These are phyloP conservation scores for Tuberolachnus salignus DNA, from an alignment of 2,888 invertebrate species.

Conservation along the genomic window DNA sequence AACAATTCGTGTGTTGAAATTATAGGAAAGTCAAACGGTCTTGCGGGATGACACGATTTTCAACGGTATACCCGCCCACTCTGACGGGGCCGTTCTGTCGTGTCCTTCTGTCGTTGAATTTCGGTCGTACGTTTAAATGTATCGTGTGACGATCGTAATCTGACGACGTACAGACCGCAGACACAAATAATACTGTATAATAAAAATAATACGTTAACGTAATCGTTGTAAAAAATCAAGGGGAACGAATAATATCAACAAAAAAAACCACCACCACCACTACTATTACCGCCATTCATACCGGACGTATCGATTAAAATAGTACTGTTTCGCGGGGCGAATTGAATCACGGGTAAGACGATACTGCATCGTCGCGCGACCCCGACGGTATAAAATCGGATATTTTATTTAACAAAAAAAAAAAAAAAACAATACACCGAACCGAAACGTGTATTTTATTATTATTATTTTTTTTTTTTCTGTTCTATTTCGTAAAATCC, in stretches of 20 bases:
- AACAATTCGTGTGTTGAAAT: no score
- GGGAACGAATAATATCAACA: neutral
- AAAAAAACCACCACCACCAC: neutral
- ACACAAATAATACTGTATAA: no score
- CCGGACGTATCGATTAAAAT: conserved; percentile 56
- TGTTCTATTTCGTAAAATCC: conserved; percentile 48
- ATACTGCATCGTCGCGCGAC: conserved; percentile 6
- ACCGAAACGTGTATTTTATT: conserved; percentile 43
- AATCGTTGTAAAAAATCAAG: conserved; percentile 24
- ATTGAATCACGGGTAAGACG: conserved; percentile 38
- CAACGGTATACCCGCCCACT: conserved; percentile 9
- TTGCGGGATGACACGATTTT: conserved; percentile 26
- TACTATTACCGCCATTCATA: conserved; percentile 9
- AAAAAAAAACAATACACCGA: conserved; percentile 31
- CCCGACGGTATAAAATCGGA: conserved; percentile 39
- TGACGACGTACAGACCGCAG: neutral
- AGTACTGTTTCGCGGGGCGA: conserved; percentile 41
- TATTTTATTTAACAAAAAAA: conserved; percentile 44
- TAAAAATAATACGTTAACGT: neutral
- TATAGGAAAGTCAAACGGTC: conserved; percentile 25
- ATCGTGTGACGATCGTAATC: conserved; percentile 26
- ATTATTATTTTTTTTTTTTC: conserved; percentile 49
- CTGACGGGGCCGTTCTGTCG: conserved; percentile 25
- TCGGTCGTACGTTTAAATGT: neutral
- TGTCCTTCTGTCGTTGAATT: conserved; percentile 17